phyloP scores from a whole-genome alignment of 2,113 vertebrate genomes.

The Oreocharis arfaki region DNA sequence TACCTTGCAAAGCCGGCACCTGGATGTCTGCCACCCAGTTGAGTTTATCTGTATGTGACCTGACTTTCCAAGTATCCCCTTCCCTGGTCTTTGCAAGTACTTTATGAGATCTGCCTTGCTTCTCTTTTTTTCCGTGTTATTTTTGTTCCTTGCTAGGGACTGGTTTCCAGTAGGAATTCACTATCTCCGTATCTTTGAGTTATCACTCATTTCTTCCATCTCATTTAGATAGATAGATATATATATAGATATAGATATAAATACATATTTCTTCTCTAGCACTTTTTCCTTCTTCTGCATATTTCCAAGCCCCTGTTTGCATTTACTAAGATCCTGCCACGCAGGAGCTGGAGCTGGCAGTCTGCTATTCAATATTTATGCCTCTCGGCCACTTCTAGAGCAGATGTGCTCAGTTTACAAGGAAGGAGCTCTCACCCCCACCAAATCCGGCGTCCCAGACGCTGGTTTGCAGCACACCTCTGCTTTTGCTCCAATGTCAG shows the following conservation, averaged over 20 bases:
- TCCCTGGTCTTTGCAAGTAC: background rate
- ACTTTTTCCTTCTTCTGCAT: background rate
- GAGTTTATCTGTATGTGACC: background rate
- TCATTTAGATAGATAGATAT: background rate
- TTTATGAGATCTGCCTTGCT: background rate
- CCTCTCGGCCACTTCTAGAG: background rate
- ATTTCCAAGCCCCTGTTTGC: background rate
- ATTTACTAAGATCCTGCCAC: background rate
- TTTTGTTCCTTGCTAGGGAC: background rate
- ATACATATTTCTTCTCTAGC: background rate
- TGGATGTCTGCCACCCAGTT: background rate
- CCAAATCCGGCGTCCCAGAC: background rate
- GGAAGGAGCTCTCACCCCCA: background rate
- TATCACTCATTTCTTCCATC: background rate
- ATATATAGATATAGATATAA: background rate
- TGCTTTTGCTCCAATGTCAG: background rate
- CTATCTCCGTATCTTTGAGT: background rate
- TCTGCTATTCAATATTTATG: conserved; percentile 23
- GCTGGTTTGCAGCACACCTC: background rate
- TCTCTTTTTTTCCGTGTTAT: background rate
- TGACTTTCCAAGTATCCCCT: background rate
- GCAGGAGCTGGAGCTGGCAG: background rate
- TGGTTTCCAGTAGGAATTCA: background rate
- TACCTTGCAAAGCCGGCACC: background rate
- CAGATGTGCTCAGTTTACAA: background rate